Conservation (phyloP, 92 coral and sea anemone species). For the Palythoa grandiflora region DNA sequence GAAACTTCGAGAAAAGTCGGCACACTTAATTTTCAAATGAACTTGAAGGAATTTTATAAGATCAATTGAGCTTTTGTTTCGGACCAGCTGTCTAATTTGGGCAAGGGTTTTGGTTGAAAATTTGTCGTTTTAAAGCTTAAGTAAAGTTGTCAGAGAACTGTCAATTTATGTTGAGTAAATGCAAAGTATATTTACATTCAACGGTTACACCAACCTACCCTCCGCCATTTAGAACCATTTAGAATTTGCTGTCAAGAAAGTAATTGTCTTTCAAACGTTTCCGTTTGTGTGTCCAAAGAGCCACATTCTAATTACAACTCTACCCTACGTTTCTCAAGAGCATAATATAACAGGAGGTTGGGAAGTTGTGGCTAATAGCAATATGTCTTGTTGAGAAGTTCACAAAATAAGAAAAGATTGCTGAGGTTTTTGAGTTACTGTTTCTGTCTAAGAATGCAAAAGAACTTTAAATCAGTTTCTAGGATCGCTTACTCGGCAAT, state of each 20-base stretch:
- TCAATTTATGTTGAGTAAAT: neutral
- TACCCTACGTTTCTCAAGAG: neutral
- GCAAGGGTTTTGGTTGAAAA: neutral
- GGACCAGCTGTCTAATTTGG: neutral
- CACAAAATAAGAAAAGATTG: too few species aligned
- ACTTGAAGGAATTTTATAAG: constrained; percentile 14
- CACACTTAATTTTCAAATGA: neutral
- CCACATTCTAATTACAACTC: neutral
- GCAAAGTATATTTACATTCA: neutral
- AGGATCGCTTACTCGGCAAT: neutral
- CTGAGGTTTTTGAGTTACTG: neutral
- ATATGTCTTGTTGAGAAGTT: neutral
- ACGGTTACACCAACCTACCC: neutral
- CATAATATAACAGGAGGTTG: neutral
- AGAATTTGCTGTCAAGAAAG: neutral
- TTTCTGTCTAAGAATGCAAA: neutral
- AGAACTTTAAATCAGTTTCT: neutral
- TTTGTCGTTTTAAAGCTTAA: neutral
- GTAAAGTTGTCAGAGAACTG: constrained; percentile 1
- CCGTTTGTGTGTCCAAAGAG: neutral
- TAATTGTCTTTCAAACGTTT: neutral
- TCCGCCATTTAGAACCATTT: neutral
- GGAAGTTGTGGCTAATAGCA: too few species aligned
- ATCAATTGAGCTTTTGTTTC: constrained; percentile 5
- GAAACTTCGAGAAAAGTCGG: constrained; percentile 3